These are phyloP conservation scores for Porites lutea DNA, from an alignment of 64 coral and sea anemone genomes.

Conservation along the genomic window DNA sequence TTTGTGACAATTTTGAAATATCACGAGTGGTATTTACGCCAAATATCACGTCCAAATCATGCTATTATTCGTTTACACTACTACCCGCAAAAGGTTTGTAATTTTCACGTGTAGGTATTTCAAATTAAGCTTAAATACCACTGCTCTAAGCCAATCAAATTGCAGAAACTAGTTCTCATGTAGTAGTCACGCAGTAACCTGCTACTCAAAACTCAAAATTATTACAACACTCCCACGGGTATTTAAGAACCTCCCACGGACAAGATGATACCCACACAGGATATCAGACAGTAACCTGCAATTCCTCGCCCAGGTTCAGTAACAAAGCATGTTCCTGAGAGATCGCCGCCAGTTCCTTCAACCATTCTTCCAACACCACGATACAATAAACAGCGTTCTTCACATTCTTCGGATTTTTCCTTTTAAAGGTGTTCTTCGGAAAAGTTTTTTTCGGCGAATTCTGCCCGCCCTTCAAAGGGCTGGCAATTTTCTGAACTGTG, in stretches of 20 bases:
- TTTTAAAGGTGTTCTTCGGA: constrained; percentile 77
- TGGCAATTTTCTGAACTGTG: constrained; percentile 18
- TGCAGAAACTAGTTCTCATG: too few species aligned
- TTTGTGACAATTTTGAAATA: too few species aligned
- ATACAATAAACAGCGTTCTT: constrained; percentile 97
- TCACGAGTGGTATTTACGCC: too few species aligned
- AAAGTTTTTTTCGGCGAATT: constrained; percentile 8
- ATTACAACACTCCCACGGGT: not conserved
- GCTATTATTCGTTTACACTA: too few species aligned
- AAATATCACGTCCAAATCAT: too few species aligned
- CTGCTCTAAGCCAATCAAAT: too few species aligned
- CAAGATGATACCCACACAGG: not conserved
- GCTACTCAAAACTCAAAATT: too few species aligned
- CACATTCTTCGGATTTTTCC: constrained; percentile 80
- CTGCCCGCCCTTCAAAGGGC: constrained; percentile 6
- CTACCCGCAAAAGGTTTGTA: too few species aligned
- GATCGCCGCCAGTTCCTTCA: constrained; percentile 97
- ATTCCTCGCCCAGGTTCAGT: constrained; percentile 46
- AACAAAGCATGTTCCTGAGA: constrained; percentile 94
- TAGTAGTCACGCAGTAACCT: not conserved
- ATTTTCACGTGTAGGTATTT: too few species aligned
- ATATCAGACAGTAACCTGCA: not conserved
- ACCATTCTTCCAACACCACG: constrained; percentile 94
- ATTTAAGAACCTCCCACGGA: not conserved
- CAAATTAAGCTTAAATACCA: too few species aligned